A percentile compares a stretch with the other conserved stretches of the same genome.
These are phyloP conservation scores for Labeo rohita DNA, from an alignment of 2,113 vertebrate genomes.

Conservation along the genomic window DNA sequence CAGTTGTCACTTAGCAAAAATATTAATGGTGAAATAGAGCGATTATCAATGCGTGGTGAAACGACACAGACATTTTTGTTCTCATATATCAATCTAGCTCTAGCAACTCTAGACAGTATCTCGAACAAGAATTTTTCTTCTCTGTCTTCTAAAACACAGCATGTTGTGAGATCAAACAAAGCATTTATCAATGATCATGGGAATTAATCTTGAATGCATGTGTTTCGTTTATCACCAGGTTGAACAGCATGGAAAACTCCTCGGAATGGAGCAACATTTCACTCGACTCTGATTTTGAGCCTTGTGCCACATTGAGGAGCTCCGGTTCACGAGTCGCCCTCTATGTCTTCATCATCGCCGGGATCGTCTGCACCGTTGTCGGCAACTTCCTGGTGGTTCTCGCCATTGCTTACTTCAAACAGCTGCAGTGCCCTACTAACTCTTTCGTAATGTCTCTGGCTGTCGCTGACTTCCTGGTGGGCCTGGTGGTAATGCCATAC, in stretches of 20 bases:
- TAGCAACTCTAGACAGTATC: neutral
- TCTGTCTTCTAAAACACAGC: neutral
- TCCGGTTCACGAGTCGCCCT: constrained; percentile 64
- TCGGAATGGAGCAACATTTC: constrained; percentile 67
- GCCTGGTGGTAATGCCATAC: constrained; percentile 80
- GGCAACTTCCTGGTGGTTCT: constrained; percentile 80
- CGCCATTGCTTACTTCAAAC: constrained; percentile 79
- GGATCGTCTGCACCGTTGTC: constrained; percentile 74
- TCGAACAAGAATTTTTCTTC: neutral
- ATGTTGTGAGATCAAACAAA: neutral
- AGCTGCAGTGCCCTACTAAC: constrained; percentile 79
- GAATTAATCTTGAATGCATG: neutral
- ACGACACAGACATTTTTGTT: neutral
- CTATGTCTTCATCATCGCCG: constrained; percentile 69
- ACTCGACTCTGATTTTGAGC: constrained; percentile 51
- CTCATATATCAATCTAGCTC: neutral
- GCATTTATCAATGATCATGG: constrained; percentile 4
- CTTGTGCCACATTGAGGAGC: constrained; percentile 66
- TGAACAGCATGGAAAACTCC: constrained; percentile 69
- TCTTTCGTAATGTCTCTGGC: constrained; percentile 79
- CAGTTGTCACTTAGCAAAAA: constrained; percentile 32
- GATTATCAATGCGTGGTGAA: constrained; percentile 14
- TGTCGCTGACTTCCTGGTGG: constrained; percentile 81
- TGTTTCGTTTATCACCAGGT: constrained; percentile 49
- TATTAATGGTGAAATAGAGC: constrained; percentile 27